Conservation (phyloP, 2,113 vertebrate species). For the Circaetus cinerascens region DNA sequence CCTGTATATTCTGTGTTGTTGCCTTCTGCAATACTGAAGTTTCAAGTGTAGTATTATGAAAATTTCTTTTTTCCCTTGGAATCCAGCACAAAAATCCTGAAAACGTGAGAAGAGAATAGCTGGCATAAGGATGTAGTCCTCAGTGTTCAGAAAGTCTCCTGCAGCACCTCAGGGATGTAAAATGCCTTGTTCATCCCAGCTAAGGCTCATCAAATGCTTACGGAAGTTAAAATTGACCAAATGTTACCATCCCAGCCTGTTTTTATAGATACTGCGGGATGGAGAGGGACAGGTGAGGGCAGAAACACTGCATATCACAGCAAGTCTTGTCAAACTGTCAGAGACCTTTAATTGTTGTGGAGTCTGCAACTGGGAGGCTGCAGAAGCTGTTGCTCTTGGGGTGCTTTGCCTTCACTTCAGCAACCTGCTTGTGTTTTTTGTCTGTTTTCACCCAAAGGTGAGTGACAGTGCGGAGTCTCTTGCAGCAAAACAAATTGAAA, state of each 20-base stretch:
- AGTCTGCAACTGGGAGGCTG: neutral
- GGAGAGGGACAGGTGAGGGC: neutral
- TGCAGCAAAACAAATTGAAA: neutral
- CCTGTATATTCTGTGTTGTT: neutral
- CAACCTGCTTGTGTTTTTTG: neutral
- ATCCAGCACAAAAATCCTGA: neutral
- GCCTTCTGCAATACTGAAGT: neutral
- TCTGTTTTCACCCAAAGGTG: neutral
- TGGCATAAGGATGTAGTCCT: neutral
- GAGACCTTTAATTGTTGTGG: neutral
- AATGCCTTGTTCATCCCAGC: neutral
- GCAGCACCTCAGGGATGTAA: neutral
- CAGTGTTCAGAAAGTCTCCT: neutral
- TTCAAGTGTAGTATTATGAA: neutral
- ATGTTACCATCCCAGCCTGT: neutral
- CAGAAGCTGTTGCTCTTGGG: neutral
- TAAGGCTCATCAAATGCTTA: neutral
- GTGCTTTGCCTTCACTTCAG: neutral
- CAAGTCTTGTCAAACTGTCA: neutral
- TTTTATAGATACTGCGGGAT: neutral
- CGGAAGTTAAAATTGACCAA: neutral
- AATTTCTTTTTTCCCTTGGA: neutral
- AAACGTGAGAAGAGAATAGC: neutral
- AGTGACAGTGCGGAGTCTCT: neutral
- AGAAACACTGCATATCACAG: neutral